Conservation (phyloP, 2,797 vertebrate species). For the Remorina albescens region DNA sequence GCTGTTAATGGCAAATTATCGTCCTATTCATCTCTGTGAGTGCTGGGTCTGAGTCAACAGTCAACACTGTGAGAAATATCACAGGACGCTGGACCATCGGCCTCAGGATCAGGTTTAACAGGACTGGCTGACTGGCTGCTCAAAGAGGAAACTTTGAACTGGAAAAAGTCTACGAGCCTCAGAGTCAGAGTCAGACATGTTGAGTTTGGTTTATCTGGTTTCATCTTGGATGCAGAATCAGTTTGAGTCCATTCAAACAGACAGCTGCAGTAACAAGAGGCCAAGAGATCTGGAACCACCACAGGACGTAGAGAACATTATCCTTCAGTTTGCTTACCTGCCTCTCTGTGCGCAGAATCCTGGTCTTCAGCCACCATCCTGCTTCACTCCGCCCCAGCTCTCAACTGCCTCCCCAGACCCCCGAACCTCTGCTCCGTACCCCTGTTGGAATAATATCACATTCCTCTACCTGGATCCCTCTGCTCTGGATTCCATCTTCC, state of each 20-base stretch:
- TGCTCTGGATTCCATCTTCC: too few species aligned
- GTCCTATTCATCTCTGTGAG: conserved; percentile 52
- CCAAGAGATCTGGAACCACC: neutral
- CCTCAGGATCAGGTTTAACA: neutral
- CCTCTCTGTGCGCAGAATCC: too few species aligned
- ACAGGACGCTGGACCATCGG: neutral
- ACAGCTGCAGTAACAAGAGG: neutral
- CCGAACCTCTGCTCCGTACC: too few species aligned
- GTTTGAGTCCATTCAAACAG: neutral
- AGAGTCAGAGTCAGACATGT: neutral
- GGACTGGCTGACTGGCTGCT: neutral
- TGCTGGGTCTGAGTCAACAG: conserved; percentile 41
- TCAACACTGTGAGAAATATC: conserved; percentile 20
- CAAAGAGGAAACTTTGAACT: neutral
- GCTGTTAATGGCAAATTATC: conserved; percentile 68
- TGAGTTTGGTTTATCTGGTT: too few species aligned
- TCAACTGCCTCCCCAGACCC: too few species aligned
- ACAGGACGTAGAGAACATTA: neutral
- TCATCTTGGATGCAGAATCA: too few species aligned
- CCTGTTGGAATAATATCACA: too few species aligned
- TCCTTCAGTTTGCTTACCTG: too few species aligned
- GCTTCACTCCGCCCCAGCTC: too few species aligned
- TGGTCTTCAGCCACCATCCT: too few species aligned
- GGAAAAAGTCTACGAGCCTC: too few species aligned
- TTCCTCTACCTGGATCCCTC: too few species aligned